phyloP scores from a whole-genome alignment of 2,797 vertebrate genomes.

The Glyptemys insculpta region DNA sequence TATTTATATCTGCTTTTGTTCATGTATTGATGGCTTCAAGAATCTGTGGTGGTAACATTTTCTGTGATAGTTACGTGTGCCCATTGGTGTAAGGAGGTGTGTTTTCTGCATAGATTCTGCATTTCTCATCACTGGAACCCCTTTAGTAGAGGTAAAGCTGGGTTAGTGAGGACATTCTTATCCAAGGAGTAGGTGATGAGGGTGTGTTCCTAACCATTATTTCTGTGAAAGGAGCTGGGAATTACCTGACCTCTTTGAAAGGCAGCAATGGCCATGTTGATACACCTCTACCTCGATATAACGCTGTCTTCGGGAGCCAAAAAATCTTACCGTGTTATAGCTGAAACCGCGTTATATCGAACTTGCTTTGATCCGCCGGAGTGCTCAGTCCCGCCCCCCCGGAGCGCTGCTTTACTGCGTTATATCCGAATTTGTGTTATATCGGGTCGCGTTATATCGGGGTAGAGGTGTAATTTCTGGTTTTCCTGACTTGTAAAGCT shows the following conservation, averaged over 20 bases:
- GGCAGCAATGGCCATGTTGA: not conserved
- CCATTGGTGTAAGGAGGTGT: not conserved
- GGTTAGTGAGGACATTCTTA: not conserved
- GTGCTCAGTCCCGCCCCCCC: too few relatives aligned
- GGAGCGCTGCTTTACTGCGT: too few relatives aligned
- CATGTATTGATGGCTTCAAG: conserved; percentile 23
- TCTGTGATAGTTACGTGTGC: conserved; percentile 12
- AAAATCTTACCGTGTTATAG: too few relatives aligned
- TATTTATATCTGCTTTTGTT: conserved; percentile 29
- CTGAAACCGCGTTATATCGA: too few relatives aligned
- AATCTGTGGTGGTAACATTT: conserved; percentile 38
- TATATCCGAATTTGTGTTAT: too few relatives aligned
- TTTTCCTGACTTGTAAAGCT: not conserved
- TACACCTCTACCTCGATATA: too few relatives aligned
- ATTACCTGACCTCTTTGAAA: not conserved
- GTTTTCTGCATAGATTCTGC: not conserved
- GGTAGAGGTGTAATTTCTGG: not conserved
- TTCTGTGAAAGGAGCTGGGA: not conserved
- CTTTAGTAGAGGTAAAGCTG: not conserved
- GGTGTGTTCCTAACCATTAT: not conserved
- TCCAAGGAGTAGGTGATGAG: not conserved
- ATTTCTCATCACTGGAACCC: not conserved
- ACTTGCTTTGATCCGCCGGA: too few relatives aligned
- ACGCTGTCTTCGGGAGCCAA: too few relatives aligned
- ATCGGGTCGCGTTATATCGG: too few relatives aligned